Percentiles rank a stretch among this genome's conserved stretches.
phyloP scores from a whole-genome alignment of 1,140 invertebrate genomes.

The Meloidogyne exigua region DNA sequence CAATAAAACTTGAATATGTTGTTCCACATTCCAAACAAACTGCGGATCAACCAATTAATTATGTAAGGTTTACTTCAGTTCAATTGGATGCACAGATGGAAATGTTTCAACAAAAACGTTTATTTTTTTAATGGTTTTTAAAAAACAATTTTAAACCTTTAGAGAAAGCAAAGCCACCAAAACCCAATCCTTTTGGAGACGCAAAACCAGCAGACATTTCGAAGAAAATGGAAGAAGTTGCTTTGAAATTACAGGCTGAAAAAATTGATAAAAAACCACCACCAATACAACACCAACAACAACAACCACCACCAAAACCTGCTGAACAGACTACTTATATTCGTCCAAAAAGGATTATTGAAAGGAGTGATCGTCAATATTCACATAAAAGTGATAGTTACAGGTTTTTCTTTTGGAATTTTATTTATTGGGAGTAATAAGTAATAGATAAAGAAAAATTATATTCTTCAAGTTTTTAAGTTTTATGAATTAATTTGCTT shows the following conservation, averaged over 20 bases:
- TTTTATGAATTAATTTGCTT: too few species aligned
- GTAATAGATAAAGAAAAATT: too few species aligned
- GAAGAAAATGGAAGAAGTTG: background rate
- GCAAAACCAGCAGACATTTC: constrained; percentile 7
- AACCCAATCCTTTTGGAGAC: constrained; percentile 6
- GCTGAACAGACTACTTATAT: background rate
- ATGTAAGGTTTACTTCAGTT: background rate
- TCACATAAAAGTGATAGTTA: background rate
- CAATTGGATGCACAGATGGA: constrained; percentile 2
- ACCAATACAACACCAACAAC: background rate
- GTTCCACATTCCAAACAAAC: background rate
- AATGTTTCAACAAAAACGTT: constrained; percentile 10
- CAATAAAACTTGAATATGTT: constrained; percentile 4
- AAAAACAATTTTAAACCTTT: background rate
- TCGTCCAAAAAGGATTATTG: background rate
- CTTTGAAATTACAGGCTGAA: background rate
- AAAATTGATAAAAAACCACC: background rate
- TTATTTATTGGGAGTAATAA: background rate
- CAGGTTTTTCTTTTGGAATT: background rate
- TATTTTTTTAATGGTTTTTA: background rate
- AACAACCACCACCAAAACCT: background rate
- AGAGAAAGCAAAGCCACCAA: constrained; percentile 7
- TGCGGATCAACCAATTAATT: background rate
- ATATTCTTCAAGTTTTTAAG: too few species aligned
- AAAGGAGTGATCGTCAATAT: background rate